Evolutionary conservation across 1,140 invertebrate species (phyloP), one percentile per base, ranked within the genome.

Genomic region (Hyles euphorbiae): DNA sequence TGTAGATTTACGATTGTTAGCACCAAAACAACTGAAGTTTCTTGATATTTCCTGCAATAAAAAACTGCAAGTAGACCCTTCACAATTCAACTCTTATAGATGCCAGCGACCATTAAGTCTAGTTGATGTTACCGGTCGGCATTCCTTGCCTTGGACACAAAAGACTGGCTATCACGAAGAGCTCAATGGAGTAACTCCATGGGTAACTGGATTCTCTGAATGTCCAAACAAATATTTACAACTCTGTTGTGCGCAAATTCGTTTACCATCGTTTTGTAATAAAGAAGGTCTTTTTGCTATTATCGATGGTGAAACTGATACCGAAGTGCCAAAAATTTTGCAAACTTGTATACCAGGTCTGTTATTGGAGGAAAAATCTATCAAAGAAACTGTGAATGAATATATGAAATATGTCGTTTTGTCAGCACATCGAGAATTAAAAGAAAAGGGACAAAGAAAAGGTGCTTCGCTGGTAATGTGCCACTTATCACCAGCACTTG

Each of bases 351-450:
- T 96, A 55, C 95, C 95, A 1, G 91, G 94, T 40, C 91, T 95
- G 9, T 82, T 96, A 7, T 76, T 95, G 7, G 94, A 96, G 82
- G 95, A 96, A 81, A 91, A 93, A 66, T 94, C 94, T 0, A 92
- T 96, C 1, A 94, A 95, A 74, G 95, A 96, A 78, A 94, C 94
- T 0, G 91, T 93, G 0, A 91, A 90, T 61, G 95, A 96, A 60
- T 97, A 96, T 63, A 91, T 97, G 89, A 96, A 96, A 76, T 96
- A 95, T 73, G 96, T 95, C 2, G 88, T 96, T 50, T 83, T 96
- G 5, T 92, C 94, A 12, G 93, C 94, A 1, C 94, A 95, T 64
- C 91, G 93, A 53, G 94, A 95, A 66, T 83, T 95, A 34, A 94
- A 93, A 67, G 93, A 94, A 65, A 93, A 93, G 63, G 92, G 92